Evolutionary conservation across 2,888 invertebrate genomes (phyloP).

Genomic region (Calephelis perditalis): DNA sequence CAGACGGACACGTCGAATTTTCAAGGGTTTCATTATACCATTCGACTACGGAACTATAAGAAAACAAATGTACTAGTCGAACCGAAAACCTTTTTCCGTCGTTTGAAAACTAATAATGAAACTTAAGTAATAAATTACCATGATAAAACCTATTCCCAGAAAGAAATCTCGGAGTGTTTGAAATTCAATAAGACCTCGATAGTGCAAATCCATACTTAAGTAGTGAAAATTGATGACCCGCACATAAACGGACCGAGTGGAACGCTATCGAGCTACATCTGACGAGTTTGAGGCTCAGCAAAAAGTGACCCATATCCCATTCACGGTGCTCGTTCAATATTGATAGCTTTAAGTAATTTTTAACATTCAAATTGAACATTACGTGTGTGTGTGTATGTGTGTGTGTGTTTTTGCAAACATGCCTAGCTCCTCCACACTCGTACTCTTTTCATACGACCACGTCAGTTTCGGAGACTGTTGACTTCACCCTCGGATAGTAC

Average conservation of each 20-base stretch:
- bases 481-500: too few relatives aligned
- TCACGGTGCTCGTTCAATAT: constrained; percentile 1
- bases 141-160: constrained; percentile 6
- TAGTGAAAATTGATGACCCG: constrained; percentile 31
- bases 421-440: too few relatives aligned
- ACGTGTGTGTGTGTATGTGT: too few relatives aligned
- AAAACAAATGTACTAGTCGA: too few relatives aligned
- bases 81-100: too few relatives aligned
- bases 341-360: neutral
- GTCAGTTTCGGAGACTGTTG: too few relatives aligned
- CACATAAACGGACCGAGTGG: constrained; percentile 24
- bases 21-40: too few relatives aligned
- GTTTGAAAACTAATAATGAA: neutral
- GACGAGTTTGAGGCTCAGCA: constrained; percentile 10
- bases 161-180: constrained; percentile 9
- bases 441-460: too few relatives aligned
- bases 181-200: constrained; percentile 25
- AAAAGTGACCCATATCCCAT: constrained; percentile 4
- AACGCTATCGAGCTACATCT: constrained; percentile 3
- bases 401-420: too few relatives aligned
- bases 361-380: neutral
- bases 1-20: too few relatives aligned
- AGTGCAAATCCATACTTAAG: constrained; percentile 27
- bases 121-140: constrained; percentile 6
- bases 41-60: too few relatives aligned